These are phyloP conservation scores for Hemicentrotus pulcherrimus DNA, from an alignment of 35 echinoderm and acorn worm genomes.

Conservation along the genomic window DNA sequence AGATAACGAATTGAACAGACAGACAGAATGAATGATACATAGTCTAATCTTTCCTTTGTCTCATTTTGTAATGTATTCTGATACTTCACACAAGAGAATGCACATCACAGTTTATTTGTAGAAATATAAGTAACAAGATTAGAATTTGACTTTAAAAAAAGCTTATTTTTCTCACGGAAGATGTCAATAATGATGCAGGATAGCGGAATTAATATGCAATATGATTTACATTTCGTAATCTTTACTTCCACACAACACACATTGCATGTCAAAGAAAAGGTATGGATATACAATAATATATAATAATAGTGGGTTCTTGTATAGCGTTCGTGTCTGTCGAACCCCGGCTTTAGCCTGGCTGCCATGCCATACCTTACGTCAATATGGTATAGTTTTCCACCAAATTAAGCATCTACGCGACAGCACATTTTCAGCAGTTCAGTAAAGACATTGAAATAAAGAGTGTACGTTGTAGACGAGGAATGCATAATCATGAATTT, in stretches of 20 bases:
- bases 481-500: too few species aligned
- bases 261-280: neutral
- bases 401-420: too few species aligned
- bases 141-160: neutral
- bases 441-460: too few species aligned
- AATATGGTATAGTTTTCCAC: too few species aligned
- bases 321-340: too few species aligned
- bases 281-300: neutral
- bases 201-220: neutral
- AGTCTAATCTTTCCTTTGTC: neutral
- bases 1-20: neutral
- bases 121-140: neutral
- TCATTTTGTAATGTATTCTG: neutral
- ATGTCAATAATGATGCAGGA: neutral
- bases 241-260: neutral
- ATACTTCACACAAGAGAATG: neutral
- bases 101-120: neutral
- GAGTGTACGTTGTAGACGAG: too few species aligned
- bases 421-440: too few species aligned
- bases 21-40: neutral
- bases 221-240: neutral
- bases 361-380: too few species aligned
- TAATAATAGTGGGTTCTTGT: too few species aligned
- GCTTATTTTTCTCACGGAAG: neutral
- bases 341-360: too few species aligned